phyloP scores from a whole-genome alignment of 2,113 vertebrate species.

The Pseudopodoces humilis region DNA sequence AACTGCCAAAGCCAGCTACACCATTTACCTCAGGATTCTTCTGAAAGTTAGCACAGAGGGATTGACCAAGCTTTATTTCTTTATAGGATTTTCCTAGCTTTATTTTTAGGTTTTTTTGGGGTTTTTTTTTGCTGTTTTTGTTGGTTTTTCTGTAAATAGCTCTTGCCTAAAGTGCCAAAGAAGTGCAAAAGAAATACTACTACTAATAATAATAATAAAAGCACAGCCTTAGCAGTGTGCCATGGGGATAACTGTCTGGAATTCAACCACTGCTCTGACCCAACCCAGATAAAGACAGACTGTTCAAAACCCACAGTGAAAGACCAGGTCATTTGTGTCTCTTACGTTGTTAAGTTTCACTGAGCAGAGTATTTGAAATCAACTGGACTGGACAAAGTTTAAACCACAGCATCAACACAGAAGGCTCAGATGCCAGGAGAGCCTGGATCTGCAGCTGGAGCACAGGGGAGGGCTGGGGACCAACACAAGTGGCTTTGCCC shows the following conservation, averaged over 20 bases:
- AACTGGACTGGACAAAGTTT: background rate
- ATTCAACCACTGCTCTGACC: background rate
- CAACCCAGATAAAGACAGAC: background rate
- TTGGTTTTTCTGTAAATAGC: background rate
- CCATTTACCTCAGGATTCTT: conserved; percentile 14
- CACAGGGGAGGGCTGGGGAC: background rate
- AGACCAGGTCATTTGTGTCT: background rate
- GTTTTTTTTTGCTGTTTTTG: too few species aligned
- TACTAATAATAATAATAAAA: background rate
- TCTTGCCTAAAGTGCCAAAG: background rate
- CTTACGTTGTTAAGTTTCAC: rapidly evolving
- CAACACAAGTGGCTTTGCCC: rapidly evolving
- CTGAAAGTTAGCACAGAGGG: background rate
- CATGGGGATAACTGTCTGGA: background rate
- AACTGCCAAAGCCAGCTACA: conserved; percentile 32
- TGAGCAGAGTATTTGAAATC: background rate
- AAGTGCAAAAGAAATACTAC: too few species aligned
- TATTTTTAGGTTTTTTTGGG: background rate
- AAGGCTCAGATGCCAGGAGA: background rate
- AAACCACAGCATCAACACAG: background rate
- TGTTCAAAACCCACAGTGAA: rapidly evolving
- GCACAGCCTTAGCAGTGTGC: background rate
- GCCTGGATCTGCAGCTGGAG: background rate
- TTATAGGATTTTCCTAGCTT: background rate
- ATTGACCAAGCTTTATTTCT: background rate